Evolutionary conservation across 2,797 vertebrate genomes (phyloP), one percentile per base, ranked within the genome.

Genomic region (Cyprinella venusta): DNA sequence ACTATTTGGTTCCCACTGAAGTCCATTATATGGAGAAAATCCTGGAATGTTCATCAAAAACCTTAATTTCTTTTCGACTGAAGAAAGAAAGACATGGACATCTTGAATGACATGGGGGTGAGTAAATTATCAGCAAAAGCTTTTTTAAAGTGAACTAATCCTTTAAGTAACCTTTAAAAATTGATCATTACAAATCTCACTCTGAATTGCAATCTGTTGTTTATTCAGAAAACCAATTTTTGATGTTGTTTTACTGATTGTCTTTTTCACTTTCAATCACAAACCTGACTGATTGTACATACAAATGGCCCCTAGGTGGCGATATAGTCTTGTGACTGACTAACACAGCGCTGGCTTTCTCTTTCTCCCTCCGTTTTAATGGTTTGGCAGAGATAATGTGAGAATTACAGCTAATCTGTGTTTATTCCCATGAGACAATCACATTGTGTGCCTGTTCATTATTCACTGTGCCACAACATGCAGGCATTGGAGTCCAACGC

Each of bases 371-470:
- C 64, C 84, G 3, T 87, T 40, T 67, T 67, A 67, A 75, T 77
- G 92, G 92, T 94, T 94, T 24, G 93, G 92, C 80, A 91, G 96
- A 38, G 96, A 99, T 90, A 96, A 87, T 86, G 80, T 87, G 63
- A 85, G 80, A 87, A 86, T 80, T 67, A 78, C 70, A 87, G 80
- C 64, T 88, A 80, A 87, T 89, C 83, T 86, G 65, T 85, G 76
- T 87, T 87, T 86, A 87, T 86, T 82, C 98, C 84, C 96, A 96
- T 40, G 93, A 96, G 85, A 97, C 95, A 93, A 98, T 97, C 96
- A 98, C 83, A 98, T 95, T 0, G 91, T 98, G 86, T 84, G 84
- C 42, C 67, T 82, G 79, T 86, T 84, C 80, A 86, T 86, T 79
- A 79, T 70, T 38, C 33, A 59, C 24, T 76, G 48, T 87, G 82